Conservation (phyloP, 2,888 invertebrate species). For the Clivina fossor region DNA sequence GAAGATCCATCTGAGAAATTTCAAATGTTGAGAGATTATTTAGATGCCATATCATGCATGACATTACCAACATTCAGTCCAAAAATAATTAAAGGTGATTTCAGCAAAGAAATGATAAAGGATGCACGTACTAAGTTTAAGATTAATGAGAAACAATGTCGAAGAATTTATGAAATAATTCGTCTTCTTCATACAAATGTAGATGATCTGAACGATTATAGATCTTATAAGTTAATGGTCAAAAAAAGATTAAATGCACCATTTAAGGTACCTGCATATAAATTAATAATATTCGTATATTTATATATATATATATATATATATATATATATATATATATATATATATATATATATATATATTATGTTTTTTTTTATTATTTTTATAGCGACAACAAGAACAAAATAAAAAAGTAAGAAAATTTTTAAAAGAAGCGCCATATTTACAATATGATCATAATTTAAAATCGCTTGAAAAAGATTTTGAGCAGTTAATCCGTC, state of each 20-base stretch:
- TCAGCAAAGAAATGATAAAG: slow-evolving; percentile 70
- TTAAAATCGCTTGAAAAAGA: too few relatives aligned
- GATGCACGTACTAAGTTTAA: slow-evolving; percentile 74
- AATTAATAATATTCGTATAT: too few relatives aligned
- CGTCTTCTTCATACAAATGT: slow-evolving; percentile 71
- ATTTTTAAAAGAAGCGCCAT: too few relatives aligned
- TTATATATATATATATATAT: too few relatives aligned
- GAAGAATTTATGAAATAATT: slow-evolving; percentile 87
- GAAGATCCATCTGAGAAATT: slow-evolving; percentile 95
- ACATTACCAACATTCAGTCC: slow-evolving; percentile 68
- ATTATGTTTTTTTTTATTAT: too few relatives aligned
- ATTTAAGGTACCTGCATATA: slow-evolving; percentile 67
- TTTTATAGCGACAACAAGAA: too few relatives aligned
- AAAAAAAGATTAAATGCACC: slow-evolving; percentile 83
- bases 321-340: too few relatives aligned
- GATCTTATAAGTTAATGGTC: slow-evolving; percentile 74
- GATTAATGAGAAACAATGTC: slow-evolving; percentile 68
- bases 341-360: too few relatives aligned
- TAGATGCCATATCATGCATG: slow-evolving; percentile 77
- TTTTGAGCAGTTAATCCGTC: too few relatives aligned
- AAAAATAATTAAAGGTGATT: slow-evolving; percentile 70
- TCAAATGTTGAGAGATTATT: slow-evolving; percentile 84
- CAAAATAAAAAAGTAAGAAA: too few relatives aligned
- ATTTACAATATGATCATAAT: too few relatives aligned
- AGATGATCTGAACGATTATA: slow-evolving; percentile 68